Base-by-base conservation (phyloP, 2,113 vertebrate genomes). In the Hippocampus zosterae region DNA sequence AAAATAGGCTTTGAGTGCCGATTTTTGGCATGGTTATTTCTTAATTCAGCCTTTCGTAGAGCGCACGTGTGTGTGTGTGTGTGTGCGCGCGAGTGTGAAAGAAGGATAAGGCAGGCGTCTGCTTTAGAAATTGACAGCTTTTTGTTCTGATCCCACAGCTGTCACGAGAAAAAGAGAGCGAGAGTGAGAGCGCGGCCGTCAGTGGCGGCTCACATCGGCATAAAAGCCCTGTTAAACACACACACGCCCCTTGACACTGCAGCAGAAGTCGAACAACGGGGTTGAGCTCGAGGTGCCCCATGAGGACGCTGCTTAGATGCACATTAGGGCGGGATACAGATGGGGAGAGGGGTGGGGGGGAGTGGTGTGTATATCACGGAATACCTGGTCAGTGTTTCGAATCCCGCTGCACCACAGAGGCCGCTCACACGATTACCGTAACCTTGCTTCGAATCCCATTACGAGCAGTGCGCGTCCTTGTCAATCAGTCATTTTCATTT, bases 61-160 rank as follows among this genome's bases (percentile, higher is more conserved):
- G 29, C 21, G 25, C 62, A 19, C 66, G 40, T 60, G 61, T 62
- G 21, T 11, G 23, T 60, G 61, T 62, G 21, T 11, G 23, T 41
- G 67, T 19, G 18, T 3, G 56, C 1, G 56, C 8, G 27, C 0
- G 59, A 18, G 16, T 11, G 27, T 1, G 59, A 18, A 7, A 46
- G 29, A 40, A 71, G 73, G 65, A 70, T 42, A 29, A 66, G 59
- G 72, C 21, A 12, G 37, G 65, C 16, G 64, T 70, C 67, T 56
- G 73, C 83, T 81, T 70, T 72, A 80, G 75, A 88, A 88, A 88
- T 83, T 88, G 83, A 84, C 77, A 79, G 82, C 83, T 87, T 88
- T 88, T 90, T 89, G 90, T 90, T 88, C 82, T 64, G 78, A 88
- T 72, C 85, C 63, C 76, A 88, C 90, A 92, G 90, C 88, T 92